phyloP scores from a whole-genome alignment of 2,888 invertebrate species.

The Platyscelio sp. region DNA sequence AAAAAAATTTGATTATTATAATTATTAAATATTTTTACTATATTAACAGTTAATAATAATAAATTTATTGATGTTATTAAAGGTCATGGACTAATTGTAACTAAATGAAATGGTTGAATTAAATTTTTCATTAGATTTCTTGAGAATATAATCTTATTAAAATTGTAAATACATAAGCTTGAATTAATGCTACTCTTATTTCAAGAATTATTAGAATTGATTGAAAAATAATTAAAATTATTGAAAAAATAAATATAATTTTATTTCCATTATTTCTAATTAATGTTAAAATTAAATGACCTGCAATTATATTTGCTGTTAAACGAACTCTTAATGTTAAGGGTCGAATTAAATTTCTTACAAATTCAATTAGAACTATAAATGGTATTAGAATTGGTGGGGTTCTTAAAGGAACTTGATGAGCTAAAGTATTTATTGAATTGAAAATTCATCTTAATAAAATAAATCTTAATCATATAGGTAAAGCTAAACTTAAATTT shows the following conservation, averaged over 20 bases:
- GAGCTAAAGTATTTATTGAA: constrained; percentile 88
- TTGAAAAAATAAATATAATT: constrained; percentile 77
- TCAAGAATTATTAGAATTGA: constrained; percentile 87
- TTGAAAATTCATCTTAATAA: constrained; percentile 88
- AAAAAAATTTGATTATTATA: constrained; percentile 88
- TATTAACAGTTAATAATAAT: too few relatives aligned
- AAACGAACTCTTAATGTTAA: constrained; percentile 90
- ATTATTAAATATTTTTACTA: constrained; percentile 86
- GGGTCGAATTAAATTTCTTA: constrained; percentile 91
- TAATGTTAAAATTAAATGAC: constrained; percentile 89
- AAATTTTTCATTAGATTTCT: constrained; percentile 87
- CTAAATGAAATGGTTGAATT: constrained; percentile 86
- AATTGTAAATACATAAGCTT: constrained; percentile 89
- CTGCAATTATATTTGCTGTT: constrained; percentile 93
- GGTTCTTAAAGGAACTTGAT: constrained; percentile 90
- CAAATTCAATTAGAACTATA: constrained; percentile 91
- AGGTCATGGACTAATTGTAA: constrained; percentile 90
- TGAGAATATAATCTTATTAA: constrained; percentile 89
- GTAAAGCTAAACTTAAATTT: constrained; percentile 87
- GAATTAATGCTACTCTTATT: constrained; percentile 88
- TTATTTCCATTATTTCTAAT: constrained; percentile 86
- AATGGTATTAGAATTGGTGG: constrained; percentile 89
- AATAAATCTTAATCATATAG: constrained; percentile 89
- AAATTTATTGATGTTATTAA: too few relatives aligned
- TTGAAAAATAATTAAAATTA: constrained; percentile 84